phyloP scores from a whole-genome alignment of 2,888 invertebrate genomes.

The Eilema sororculum region DNA sequence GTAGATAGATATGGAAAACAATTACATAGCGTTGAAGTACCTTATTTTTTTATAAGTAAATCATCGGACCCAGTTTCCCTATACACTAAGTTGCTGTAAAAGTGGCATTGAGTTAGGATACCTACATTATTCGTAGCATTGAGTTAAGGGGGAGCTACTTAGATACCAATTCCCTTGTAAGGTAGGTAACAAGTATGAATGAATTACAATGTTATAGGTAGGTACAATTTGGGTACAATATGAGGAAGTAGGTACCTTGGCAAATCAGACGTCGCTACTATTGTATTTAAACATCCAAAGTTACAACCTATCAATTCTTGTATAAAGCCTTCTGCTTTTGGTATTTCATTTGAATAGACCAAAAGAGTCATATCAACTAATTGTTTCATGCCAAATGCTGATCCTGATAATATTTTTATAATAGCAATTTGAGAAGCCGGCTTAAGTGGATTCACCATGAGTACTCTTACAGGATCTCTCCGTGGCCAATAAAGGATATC shows the following conservation, averaged over 20 bases:
- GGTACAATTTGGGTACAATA: too few species aligned
- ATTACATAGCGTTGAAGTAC: too few species aligned
- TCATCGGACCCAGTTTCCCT: too few species aligned
- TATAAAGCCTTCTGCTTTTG: slow-evolving; percentile 61
- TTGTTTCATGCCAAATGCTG: slow-evolving; percentile 68
- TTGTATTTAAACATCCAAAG: slow-evolving; percentile 65
- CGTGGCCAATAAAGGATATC: slow-evolving; percentile 65
- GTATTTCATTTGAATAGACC: slow-evolving; percentile 70
- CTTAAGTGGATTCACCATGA: slow-evolving; percentile 71
- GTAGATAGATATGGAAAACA: too few species aligned
- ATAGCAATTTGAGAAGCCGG: slow-evolving; percentile 63
- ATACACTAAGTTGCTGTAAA: too few species aligned
- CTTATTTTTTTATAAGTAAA: too few species aligned
- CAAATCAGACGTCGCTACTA: slow-evolving; percentile 68
- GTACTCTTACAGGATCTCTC: slow-evolving; percentile 64
- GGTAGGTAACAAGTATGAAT: too few species aligned
- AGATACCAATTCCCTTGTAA: too few species aligned
- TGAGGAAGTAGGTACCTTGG: slow-evolving; percentile 61
- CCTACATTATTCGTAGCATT: too few species aligned
- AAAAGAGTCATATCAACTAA: slow-evolving; percentile 69
- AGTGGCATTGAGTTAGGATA: too few species aligned
- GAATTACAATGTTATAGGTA: too few species aligned
- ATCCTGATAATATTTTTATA: slow-evolving; percentile 71
- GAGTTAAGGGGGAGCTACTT: too few species aligned
- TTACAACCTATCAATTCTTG: slow-evolving; percentile 68